Evolutionary conservation across 92 coral and sea anemone species (phyloP), one percentile per base, ranked within the genome.

Genomic region (Hydrozoanthus gracilis): DNA sequence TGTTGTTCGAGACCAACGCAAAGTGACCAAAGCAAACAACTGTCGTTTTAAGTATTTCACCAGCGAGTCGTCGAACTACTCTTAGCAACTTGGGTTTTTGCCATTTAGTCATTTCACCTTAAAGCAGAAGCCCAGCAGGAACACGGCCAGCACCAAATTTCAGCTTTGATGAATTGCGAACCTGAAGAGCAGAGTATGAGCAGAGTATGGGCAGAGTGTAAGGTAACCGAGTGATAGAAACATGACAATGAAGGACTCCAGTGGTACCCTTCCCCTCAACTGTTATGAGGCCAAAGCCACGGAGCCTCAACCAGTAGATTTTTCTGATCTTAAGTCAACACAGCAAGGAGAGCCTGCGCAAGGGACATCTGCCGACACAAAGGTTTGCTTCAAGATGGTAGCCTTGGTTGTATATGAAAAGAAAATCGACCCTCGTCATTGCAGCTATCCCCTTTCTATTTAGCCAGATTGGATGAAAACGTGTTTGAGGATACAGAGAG

Each of bases 161-260:
- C 77, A 76, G 77, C 60, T n/a, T 61, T 71, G 68, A 62, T 4
- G 49, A 86, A 62, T 61, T 86, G 84, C 46, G 87, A 49, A 86
- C 74, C 51, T 77, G 84, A 84, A 65, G 77, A 49, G 89, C 62
- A 77, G 84, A 87, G 58, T 78, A 52, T n/a, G n/a, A n/a, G n/a
- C n/a, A n/a, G n/a, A n/a, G n/a, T 27, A 27, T 60, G 90, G 90
- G 73, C 86, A 79, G 58, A 87, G 87, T 87, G 87, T 88, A 14
- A 45, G 90, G 52, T 71, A 84, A 17, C 79, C 52, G 15, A 72
- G 67, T 51, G 87, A 54, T 8, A 10, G 79, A 39, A 83, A 55
- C 11, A 83, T 66, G 77, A 66, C 77, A 44, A 69, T 77, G 13
- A 83, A 83, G 50, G 87, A 84, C 15, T 69, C 77, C 50, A 10